Evolutionary conservation across 2,797 vertebrate species (phyloP).

Genomic region (Urocyon cinereoargenteus): DNA sequence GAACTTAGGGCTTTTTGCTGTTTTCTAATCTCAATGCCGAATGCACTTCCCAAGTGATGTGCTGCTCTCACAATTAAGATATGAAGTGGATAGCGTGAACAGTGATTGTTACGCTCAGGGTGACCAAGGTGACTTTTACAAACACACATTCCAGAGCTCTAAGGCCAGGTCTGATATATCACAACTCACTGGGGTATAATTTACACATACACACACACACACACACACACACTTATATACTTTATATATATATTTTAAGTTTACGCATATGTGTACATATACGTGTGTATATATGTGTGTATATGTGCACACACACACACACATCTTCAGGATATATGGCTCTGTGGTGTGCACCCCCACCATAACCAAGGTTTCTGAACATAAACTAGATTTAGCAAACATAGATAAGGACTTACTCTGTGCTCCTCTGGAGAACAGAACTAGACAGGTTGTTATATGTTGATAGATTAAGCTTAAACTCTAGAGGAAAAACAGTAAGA

Average conservation of each 20-base stretch:
- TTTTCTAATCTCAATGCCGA: slow-evolving; percentile 45
- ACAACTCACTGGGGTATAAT: background rate
- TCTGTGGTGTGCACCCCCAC: background rate
- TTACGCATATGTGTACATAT: background rate
- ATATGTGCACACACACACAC: background rate
- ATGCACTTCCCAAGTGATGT: background rate
- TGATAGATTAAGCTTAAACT: background rate
- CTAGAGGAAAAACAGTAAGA: background rate
- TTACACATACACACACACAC: background rate
- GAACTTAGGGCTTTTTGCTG: background rate
- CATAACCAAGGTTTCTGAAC: background rate
- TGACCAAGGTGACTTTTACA: background rate
- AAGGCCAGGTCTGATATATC: background rate
- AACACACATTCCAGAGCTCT: background rate
- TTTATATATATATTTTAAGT: background rate
- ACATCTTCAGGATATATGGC: background rate
- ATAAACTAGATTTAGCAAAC: background rate
- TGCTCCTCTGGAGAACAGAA: background rate
- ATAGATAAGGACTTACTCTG: background rate
- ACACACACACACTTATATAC: background rate
- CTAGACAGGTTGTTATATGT: background rate
- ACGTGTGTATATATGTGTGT: background rate
- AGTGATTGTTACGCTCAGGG: background rate
- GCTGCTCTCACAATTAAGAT: background rate
- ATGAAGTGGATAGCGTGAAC: background rate